Evolutionary conservation across 2,888 invertebrate species (phyloP), one percentile per base, ranked within the genome.

Genomic region (Scaptomyza caliginosa): DNA sequence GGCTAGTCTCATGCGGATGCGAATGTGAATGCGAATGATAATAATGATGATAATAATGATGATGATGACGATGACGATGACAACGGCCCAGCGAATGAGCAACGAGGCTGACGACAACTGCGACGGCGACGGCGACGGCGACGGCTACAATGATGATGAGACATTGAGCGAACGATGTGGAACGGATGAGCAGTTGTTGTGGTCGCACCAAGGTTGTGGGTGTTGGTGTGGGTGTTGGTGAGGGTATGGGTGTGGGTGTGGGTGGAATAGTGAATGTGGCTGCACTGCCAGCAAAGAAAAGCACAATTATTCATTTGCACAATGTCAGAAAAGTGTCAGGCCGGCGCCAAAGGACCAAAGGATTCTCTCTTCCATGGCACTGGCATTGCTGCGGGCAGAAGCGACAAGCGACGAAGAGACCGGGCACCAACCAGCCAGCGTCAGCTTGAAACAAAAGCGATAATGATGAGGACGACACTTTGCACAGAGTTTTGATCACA

Each of bases 301-400:
- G 89, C 88, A 86, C 90, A 90, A 90, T 90, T 90, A 90, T 88
- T 88, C 88, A 88, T 90, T 88, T 81, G 85, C 83, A 85, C 79
- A 83, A 85, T 83, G 86, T 86, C 88, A 86, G 86, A 88, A 85
- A 84, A 84, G 83, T 88, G 88, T 88, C 83, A 87, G 84, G 88
- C 67, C 71, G 87, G 82, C 85, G 77, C 80, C 85, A 86, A 84
- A 88, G 87, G 87, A 83, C 86, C 88, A 88, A 88, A 88, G 88
- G 85, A 83, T 83, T 87, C 67, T 87, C 66, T 63, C 58, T 46
- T 0, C 45, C 24, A 49, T 58, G 32, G 43, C 64, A 42, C 46
- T 43, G 13, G 30, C 8, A 30, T 46, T 11, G 78, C 79, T 78
- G 56, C 57, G 67, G 77, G 72, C 59, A 49, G 65, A 48, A 62